A percentile compares a stretch with the other conserved stretches of the same genome.
phyloP scores from a whole-genome alignment of 2,113 vertebrate genomes.

The Apus apus region DNA sequence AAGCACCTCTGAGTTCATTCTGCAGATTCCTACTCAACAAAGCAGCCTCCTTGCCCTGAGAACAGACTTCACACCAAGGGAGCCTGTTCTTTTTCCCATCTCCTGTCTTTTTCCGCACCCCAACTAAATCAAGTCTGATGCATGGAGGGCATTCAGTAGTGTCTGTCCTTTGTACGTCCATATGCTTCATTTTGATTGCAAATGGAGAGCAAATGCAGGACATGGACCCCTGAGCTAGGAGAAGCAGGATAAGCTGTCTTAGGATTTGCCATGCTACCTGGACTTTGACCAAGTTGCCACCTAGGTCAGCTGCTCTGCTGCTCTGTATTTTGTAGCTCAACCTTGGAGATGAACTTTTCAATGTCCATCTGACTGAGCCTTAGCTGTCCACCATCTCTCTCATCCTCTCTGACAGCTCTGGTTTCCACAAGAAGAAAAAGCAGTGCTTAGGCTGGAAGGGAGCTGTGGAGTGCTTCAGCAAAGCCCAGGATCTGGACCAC shows the following conservation, averaged over 20 bases:
- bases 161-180: accelerated
- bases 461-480: background rate
- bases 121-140: background rate
- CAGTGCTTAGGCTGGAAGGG: background rate
- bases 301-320: background rate
- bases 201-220: background rate
- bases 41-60: background rate
- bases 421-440: background rate
- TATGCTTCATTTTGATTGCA: background rate
- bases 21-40: background rate
- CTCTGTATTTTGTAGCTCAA: background rate
- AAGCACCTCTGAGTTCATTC: background rate
- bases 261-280: background rate
- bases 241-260: background rate
- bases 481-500: background rate
- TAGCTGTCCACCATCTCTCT: background rate
- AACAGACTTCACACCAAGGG: background rate
- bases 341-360: background rate
- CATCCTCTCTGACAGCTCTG: background rate
- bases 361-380: background rate
- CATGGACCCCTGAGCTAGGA: background rate
- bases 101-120: background rate
- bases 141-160: background rate
- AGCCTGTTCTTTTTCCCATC: background rate
- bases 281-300: background rate